Percentiles rank a stretch among this genome's conserved stretches.
phyloP scores from a whole-genome alignment of 2,888 invertebrate species.

The Eledona agricola region DNA sequence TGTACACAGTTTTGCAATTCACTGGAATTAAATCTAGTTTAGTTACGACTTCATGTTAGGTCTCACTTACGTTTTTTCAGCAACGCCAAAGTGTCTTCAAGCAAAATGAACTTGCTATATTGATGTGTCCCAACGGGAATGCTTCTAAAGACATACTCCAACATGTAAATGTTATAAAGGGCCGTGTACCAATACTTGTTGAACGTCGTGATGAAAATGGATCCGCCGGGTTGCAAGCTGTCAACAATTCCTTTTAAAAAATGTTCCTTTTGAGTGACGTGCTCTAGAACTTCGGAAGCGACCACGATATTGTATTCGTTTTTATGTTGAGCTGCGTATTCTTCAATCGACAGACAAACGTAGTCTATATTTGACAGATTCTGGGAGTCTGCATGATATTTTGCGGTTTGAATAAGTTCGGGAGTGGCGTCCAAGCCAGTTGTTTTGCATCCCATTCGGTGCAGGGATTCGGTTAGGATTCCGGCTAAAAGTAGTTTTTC shows the following conservation, averaged over 20 bases:
- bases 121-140: constrained; percentile 90
- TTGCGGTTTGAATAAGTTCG: constrained; percentile 75
- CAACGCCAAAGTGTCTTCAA: too few relatives aligned
- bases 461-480: constrained; percentile 68
- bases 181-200: constrained; percentile 72
- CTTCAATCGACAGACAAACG: constrained; percentile 67
- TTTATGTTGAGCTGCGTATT: constrained; percentile 57
- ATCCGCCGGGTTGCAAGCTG: constrained; percentile 69
- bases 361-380: constrained; percentile 64
- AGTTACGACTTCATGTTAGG: too few relatives aligned
- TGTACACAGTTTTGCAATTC: too few relatives aligned
- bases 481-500: constrained; percentile 51
- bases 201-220: constrained; percentile 75
- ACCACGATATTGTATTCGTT: constrained; percentile 82
- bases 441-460: constrained; percentile 80
- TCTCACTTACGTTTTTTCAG: too few relatives aligned
- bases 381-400: constrained; percentile 67
- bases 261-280: constrained; percentile 76
- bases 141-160: constrained; percentile 78
- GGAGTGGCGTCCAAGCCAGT: constrained; percentile 83
- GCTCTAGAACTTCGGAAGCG: constrained; percentile 90
- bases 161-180: constrained; percentile 73
- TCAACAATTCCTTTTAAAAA: constrained; percentile 75
- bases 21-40: too few relatives aligned
- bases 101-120: constrained; percentile 82